A percentile compares a stretch with the other conserved stretches of the same genome.
Conservation (phyloP, 1,140 invertebrate genomes). For the Eupristina koningsbergeri region DNA sequence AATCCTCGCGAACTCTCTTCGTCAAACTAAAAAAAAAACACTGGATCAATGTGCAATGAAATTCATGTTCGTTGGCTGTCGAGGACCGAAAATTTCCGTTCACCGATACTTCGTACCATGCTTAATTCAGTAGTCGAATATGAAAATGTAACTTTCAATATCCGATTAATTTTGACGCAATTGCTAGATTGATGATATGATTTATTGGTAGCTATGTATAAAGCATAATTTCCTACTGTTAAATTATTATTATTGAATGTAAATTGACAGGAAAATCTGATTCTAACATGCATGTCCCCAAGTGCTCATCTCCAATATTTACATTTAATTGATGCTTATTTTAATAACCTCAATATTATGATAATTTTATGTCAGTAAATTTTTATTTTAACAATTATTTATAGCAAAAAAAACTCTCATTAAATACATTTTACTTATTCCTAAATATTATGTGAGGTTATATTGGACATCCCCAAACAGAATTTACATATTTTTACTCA, state of each 20-base stretch:
- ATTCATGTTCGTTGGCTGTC: background rate
- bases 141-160: background rate
- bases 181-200: background rate
- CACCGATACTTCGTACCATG: background rate
- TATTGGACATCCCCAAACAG: no score
- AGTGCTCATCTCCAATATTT: background rate
- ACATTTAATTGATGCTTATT: background rate
- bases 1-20: no score
- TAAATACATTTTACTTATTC: no score
- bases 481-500: no score
- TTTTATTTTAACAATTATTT: no score
- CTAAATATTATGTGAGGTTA: no score
- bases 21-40: background rate
- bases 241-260: background rate
- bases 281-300: background rate
- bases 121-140: background rate
- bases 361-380: no score
- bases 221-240: background rate
- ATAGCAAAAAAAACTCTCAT: no score
- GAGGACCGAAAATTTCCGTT: background rate
- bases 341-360: no score
- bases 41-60: background rate
- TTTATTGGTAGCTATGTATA: background rate
- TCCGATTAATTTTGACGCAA: background rate
- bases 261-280: background rate